These are phyloP conservation scores for Onychomys torridus DNA, from an alignment of 2,797 vertebrate genomes.

Conservation along the genomic window DNA sequence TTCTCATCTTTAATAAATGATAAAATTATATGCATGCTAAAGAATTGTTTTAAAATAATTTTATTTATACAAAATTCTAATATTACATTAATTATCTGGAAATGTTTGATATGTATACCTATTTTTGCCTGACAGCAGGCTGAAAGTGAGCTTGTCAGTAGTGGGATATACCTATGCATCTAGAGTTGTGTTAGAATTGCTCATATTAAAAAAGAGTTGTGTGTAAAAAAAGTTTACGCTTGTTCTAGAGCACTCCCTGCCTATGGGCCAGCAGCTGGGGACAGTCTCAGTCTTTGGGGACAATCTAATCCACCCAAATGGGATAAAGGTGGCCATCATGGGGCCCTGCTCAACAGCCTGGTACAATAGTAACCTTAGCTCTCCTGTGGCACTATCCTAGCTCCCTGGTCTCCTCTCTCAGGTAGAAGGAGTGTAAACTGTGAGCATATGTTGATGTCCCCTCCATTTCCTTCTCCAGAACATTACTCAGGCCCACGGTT, in stretches of 20 bases:
- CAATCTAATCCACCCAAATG: background rate
- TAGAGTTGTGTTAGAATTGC: background rate
- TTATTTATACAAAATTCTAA: background rate
- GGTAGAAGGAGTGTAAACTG: background rate
- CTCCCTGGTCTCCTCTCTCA: background rate
- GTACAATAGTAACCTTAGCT: accelerated
- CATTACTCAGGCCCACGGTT: background rate
- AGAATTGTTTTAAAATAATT: background rate
- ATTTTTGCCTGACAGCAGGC: background rate
- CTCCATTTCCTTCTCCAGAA: background rate
- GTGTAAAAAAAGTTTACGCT: background rate
- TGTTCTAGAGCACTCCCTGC: accelerated
- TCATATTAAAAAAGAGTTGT: background rate
- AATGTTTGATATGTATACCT: background rate
- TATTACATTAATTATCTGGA: background rate
- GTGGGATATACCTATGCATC: background rate
- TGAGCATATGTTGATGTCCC: too few species aligned
- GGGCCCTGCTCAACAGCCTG: accelerated
- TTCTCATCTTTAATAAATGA: background rate
- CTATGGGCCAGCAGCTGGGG: accelerated
- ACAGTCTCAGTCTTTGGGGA: background rate
- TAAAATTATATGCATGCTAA: background rate
- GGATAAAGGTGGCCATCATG: background rate
- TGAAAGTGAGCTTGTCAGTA: background rate
- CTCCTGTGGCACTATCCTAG: accelerated